These are phyloP conservation scores for Luscinia luscinia DNA, from an alignment of 2,797 vertebrate species.

Conservation along the genomic window DNA sequence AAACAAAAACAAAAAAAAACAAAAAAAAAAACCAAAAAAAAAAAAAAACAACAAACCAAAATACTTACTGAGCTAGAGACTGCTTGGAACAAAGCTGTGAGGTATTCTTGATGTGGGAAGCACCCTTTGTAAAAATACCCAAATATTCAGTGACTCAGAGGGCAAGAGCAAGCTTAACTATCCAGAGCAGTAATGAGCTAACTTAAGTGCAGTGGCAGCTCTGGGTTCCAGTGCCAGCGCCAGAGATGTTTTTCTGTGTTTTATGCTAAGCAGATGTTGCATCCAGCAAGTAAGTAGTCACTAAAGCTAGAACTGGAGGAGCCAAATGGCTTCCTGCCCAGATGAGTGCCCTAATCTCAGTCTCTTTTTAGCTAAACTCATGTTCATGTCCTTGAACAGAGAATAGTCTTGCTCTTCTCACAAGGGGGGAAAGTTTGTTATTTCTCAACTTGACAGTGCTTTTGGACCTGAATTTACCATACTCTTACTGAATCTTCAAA, in stretches of 20 bases:
- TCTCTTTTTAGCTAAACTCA: background rate
- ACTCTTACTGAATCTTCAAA: background rate
- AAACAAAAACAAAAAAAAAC: background rate
- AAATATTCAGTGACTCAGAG: slow-evolving; percentile 57
- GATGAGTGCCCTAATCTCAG: background rate
- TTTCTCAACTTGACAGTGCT: background rate
- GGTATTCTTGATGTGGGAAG: slow-evolving; percentile 66
- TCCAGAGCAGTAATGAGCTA: slow-evolving; percentile 28
- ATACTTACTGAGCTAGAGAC: background rate
- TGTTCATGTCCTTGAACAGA: background rate
- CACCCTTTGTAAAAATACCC: slow-evolving; percentile 21
- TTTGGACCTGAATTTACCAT: background rate
- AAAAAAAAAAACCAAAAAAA: background rate
- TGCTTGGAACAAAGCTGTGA: slow-evolving; percentile 47
- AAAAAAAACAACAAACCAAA: background rate
- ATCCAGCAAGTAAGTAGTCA: slow-evolving; percentile 1
- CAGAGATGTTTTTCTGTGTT: slow-evolving; percentile 22
- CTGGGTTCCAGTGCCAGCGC: background rate
- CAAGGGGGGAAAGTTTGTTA: background rate
- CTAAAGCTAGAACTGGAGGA: background rate
- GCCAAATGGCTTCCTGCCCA: background rate
- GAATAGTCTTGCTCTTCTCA: background rate
- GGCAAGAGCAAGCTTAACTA: slow-evolving; percentile 19
- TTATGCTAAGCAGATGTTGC: slow-evolving; percentile 38
- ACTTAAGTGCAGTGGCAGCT: background rate